These are phyloP conservation scores for Macrocentrus cingulum DNA, from an alignment of 1,140 invertebrate genomes.

Conservation along the genomic window DNA sequence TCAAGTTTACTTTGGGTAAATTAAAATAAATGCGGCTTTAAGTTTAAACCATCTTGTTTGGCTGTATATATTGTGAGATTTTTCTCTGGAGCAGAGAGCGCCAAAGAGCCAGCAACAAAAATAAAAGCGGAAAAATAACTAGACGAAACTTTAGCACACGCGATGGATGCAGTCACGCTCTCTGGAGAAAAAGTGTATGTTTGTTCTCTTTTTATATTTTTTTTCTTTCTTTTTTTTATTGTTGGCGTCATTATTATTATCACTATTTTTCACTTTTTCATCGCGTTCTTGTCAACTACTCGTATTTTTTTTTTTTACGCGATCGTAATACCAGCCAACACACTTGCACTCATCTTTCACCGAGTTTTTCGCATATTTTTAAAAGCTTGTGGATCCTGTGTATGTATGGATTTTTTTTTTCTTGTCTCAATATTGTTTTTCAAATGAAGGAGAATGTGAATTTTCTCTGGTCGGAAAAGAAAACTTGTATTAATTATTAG, in stretches of 20 bases:
- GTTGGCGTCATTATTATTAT: background rate
- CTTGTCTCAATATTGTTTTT: too few species aligned
- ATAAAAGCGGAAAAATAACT: background rate
- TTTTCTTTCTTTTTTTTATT: too few species aligned
- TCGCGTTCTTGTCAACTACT: background rate
- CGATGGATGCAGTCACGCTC: conserved; percentile 24
- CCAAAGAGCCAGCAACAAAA: conserved; percentile 3
- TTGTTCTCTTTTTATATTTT: background rate
- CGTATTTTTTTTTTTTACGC: conserved; percentile 22
- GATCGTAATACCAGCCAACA: conserved; percentile 27
- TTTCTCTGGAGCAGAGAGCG: background rate
- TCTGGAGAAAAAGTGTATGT: conserved; percentile 13
- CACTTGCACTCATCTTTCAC: conserved; percentile 22
- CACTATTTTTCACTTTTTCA: background rate
- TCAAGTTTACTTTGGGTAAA: background rate
- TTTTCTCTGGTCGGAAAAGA: too few species aligned
- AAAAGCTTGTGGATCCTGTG: background rate
- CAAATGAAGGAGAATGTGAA: too few species aligned
- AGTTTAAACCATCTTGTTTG: too few species aligned
- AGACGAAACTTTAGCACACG: conserved; percentile 16
- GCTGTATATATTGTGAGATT: too few species aligned
- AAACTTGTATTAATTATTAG: too few species aligned
- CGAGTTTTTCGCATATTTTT: conserved; percentile 7
- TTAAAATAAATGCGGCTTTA: background rate
- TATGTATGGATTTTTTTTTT: too few species aligned